Percentiles rank a stretch among this genome's conserved stretches.
Evolutionary conservation across 2,888 invertebrate species (phyloP).

Genomic region (Halocaridina rubra): DNA sequence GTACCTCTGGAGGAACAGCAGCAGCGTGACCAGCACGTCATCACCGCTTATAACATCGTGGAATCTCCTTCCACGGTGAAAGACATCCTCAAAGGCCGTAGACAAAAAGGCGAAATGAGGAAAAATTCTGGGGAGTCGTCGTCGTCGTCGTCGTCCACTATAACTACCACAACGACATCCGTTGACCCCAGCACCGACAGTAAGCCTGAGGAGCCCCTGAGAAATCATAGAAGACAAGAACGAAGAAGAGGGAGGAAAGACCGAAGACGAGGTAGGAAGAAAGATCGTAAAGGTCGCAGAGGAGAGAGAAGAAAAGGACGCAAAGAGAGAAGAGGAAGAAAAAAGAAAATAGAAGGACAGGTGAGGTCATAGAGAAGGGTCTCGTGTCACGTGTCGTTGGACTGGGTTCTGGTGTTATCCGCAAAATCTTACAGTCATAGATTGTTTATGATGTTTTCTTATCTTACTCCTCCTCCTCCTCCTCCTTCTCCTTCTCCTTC

Average conservation of each 20-base stretch:
- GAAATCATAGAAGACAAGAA: neutral
- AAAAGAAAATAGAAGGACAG: neutral
- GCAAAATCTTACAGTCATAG: too few species aligned
- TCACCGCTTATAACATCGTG: constrained; percentile 37
- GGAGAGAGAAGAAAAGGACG: neutral
- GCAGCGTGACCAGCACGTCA: constrained; percentile 38
- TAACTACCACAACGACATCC: too few species aligned
- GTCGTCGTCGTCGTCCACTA: neutral
- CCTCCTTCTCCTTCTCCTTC: too few species aligned
- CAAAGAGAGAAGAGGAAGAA: neutral
- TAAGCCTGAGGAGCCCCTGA: too few species aligned
- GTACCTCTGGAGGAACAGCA: constrained; percentile 3
- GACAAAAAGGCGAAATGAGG: constrained; percentile 5
- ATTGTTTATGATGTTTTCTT: too few species aligned
- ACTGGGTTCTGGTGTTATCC: too few species aligned
- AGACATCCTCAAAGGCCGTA: neutral
- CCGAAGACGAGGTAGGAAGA: neutral
- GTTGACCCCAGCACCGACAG: too few species aligned
- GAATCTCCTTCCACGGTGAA: constrained; percentile 20
- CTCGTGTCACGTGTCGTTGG: too few species aligned
- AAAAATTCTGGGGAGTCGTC: neutral
- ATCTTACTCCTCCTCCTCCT: too few species aligned
- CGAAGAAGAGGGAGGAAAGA: neutral
- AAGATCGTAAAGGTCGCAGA: neutral
- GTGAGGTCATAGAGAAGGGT: too few species aligned